Conservation (phyloP, 2,113 vertebrate genomes). For the Psittacus erithacus region DNA sequence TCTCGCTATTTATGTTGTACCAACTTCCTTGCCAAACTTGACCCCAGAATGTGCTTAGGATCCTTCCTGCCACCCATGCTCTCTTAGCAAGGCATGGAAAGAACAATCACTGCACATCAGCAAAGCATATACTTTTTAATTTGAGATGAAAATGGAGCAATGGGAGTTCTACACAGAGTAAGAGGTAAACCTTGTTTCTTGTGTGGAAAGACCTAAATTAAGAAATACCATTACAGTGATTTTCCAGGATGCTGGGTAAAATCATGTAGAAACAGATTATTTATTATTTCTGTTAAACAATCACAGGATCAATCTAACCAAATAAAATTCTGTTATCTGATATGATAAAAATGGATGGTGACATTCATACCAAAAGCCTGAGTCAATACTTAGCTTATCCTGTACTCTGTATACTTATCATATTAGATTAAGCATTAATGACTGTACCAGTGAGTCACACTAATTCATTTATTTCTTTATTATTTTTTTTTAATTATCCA, state of each 20-base stretch:
- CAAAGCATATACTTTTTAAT: not conserved
- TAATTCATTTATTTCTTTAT: not conserved
- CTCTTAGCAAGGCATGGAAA: not conserved
- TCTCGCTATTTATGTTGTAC: not conserved
- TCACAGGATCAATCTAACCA: conserved; percentile 15
- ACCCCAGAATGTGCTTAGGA: not conserved
- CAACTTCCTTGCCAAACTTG: not conserved
- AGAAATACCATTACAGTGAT: conserved; percentile 21
- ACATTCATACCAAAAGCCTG: conserved; percentile 31
- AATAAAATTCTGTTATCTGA: not conserved
- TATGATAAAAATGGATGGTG: conserved; percentile 1
- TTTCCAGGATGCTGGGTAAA: conserved; percentile 32
- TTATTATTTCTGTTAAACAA: conserved; percentile 24
- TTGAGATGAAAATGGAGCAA: not conserved
- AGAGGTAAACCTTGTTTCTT: not conserved
- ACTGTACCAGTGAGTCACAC: not conserved
- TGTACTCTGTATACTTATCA: not conserved
- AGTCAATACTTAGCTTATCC: not conserved
- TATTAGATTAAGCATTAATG: not conserved
- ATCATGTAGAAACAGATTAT: not conserved
- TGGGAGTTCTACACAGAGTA: not conserved
- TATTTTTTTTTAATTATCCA: not conserved
- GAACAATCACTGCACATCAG: not conserved
- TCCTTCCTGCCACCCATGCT: not conserved
- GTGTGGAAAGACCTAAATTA: conserved; percentile 14